Evolutionary conservation across 1,140 invertebrate genomes (phyloP), one percentile per base, ranked within the genome.

Genomic region (Heliothis virescens): DNA sequence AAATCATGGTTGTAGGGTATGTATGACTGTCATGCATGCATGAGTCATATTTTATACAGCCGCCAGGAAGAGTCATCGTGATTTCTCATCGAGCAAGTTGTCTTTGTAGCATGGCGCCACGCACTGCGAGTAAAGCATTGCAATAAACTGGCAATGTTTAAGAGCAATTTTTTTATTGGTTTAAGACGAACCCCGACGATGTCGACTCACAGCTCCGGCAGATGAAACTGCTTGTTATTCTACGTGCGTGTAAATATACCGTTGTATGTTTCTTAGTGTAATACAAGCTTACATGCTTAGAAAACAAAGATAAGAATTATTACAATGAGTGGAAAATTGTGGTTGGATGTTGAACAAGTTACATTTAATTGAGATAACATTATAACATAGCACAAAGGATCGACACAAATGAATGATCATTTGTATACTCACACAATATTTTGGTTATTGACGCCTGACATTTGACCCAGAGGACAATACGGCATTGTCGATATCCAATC

Each of bases 71-170:
- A 86, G 75, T 84, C 82, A 80, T 73, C 65, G 79, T 77, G 86
- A 29, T 87, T 88, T 11, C 77, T 92, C 0, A 85, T 88, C 86
- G 69, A 69, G 34, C 52, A 63, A 82, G 65, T 83, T 83, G 74
- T 74, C 78, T 80, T 13, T 26, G 34, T 41, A 76, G 62, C 52
- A 85, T 74, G 90, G 85, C 67, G 80, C 86, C 72, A 60, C 57
- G 57, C 34, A 26, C 55, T 60, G 12, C 79, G 55, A 65, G 79
- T 62, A 84, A 87, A 80, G 60, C 81, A 77, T 85, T 81, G 72
- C 82, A 82, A 82, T 87, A 81, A 80, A 69, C 60, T 63, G 47
- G 21, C 48, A 67, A 16, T 78, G 63, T 57, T 34, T 78, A 18
- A 67, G 26, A 57, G 52, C 9, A 16, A 76, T 77, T 76, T 71